These are phyloP conservation scores for Macrobrachium rosenbergii DNA, from an alignment of 1,140 invertebrate genomes.

Conservation along the genomic window DNA sequence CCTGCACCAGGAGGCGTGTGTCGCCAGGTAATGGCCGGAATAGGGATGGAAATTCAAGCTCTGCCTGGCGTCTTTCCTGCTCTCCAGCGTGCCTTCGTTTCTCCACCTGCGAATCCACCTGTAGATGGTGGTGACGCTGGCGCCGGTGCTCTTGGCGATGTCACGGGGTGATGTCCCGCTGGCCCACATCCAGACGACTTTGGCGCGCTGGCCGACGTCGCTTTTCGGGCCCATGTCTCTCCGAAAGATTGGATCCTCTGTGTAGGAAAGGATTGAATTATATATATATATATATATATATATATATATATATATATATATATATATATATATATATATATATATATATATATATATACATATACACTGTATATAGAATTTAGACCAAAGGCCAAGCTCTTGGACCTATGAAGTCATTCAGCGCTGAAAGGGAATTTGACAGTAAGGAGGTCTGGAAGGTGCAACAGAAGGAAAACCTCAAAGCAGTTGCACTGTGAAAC, in stretches of 20 bases:
- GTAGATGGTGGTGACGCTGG: constrained; percentile 34
- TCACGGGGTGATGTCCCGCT: background rate
- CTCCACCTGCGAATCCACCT: constrained; percentile 33
- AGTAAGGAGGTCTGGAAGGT: too few species aligned
- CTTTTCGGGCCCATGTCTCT: background rate
- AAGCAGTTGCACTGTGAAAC: too few species aligned
- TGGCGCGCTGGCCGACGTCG: background rate
- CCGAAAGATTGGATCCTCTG: background rate
- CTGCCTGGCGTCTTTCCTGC: too few species aligned
- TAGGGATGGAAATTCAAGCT: too few species aligned
- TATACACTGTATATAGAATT: too few species aligned
- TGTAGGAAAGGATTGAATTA: background rate
- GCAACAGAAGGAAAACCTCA: too few species aligned
- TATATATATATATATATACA: too few species aligned
- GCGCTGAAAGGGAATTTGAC: too few species aligned
- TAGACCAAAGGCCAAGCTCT: too few species aligned
- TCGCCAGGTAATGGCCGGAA: too few species aligned
- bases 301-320: constrained; percentile 10
- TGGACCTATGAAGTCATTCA: too few species aligned
- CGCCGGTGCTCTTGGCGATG: constrained; percentile 11
- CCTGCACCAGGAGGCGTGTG: too few species aligned
- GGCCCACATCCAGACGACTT: constrained; percentile 30
- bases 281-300: constrained; percentile 22
- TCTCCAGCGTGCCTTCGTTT: background rate
- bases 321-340: background rate